Percentiles rank a stretch among this genome's conserved stretches.
phyloP scores from a whole-genome alignment of 2,888 invertebrate genomes.

The Cylloceria caligata region DNA sequence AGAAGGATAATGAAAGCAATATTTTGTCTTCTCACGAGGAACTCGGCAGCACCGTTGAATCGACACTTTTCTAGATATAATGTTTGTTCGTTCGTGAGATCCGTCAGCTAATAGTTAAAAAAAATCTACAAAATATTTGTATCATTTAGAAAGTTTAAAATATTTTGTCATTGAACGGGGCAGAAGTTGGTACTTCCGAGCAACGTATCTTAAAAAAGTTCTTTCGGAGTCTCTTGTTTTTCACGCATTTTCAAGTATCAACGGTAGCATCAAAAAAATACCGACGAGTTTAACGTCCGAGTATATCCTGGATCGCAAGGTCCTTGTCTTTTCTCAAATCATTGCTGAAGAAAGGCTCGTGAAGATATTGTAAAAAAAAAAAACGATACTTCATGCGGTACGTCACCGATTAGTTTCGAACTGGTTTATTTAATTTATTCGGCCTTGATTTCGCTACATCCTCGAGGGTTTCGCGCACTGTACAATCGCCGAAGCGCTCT shows the following conservation, averaged over 20 bases:
- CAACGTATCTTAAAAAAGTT: neutral
- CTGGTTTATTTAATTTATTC: conserved; percentile 64
- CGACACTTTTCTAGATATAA: too few relatives aligned
- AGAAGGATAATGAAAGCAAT: neutral
- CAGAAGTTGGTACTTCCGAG: neutral
- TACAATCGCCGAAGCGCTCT: neutral
- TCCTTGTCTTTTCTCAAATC: neutral
- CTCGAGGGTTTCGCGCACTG: conserved; percentile 51
- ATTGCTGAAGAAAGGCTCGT: neutral
- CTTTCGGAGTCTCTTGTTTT: neutral
- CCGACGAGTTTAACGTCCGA: conserved; percentile 1
- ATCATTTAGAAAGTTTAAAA: neutral
- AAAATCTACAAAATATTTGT: neutral
- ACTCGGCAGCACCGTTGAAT: too few relatives aligned
- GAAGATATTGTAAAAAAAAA: neutral
- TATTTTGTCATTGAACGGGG: conserved; percentile 13
- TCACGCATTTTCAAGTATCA: neutral
- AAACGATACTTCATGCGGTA: neutral
- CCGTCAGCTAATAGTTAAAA: neutral
- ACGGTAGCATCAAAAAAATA: neutral
- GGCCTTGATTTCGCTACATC: conserved; percentile 57
- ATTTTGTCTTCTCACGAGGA: too few relatives aligned
- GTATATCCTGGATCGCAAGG: conserved; percentile 16
- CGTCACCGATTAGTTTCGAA: conserved; percentile 58
- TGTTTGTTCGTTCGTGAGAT: neutral